phyloP scores from a whole-genome alignment of 2,797 vertebrate species.

The Anguilla anguilla region DNA sequence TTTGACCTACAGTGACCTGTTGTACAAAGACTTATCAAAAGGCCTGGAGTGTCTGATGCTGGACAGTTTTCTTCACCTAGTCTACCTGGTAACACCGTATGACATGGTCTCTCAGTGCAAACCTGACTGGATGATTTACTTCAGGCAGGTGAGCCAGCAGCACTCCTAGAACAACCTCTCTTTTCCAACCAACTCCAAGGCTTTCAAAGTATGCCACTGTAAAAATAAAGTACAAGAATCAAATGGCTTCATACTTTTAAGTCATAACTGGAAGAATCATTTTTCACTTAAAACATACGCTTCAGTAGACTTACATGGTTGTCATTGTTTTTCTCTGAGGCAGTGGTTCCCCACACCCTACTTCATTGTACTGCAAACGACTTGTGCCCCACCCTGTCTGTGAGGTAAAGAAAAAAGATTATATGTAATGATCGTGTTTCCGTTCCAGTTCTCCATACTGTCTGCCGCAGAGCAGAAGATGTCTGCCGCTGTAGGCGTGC shows the following conservation, averaged over 20 bases:
- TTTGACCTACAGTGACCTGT: constrained; percentile 76
- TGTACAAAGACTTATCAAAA: constrained; percentile 85
- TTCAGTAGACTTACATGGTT: neutral
- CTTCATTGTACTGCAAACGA: neutral
- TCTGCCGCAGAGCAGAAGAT: constrained; percentile 87
- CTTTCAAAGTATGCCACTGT: neutral
- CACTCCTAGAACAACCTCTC: neutral
- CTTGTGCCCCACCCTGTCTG: neutral
- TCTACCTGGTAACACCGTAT: constrained; percentile 90
- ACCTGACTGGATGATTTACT: constrained; percentile 91
- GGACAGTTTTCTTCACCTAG: constrained; percentile 85
- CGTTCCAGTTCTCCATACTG: constrained; percentile 79
- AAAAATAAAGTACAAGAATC: neutral
- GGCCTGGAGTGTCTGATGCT: constrained; percentile 90
- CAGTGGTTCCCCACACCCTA: neutral
- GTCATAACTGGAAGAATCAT: neutral
- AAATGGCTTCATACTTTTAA: neutral
- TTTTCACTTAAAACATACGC: neutral
- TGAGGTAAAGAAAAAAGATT: neutral
- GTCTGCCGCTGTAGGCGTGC: constrained; percentile 78
- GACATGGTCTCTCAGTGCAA: constrained; percentile 78
- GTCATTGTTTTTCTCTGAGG: neutral
- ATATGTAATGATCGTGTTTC: neutral
- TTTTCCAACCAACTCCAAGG: neutral
- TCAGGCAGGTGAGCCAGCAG: constrained; percentile 80